Percentiles rank a stretch among this genome's conserved stretches.
These are phyloP conservation scores for Hylyphantes graminicola DNA, from an alignment of 1,140 invertebrate genomes.

Conservation along the genomic window DNA sequence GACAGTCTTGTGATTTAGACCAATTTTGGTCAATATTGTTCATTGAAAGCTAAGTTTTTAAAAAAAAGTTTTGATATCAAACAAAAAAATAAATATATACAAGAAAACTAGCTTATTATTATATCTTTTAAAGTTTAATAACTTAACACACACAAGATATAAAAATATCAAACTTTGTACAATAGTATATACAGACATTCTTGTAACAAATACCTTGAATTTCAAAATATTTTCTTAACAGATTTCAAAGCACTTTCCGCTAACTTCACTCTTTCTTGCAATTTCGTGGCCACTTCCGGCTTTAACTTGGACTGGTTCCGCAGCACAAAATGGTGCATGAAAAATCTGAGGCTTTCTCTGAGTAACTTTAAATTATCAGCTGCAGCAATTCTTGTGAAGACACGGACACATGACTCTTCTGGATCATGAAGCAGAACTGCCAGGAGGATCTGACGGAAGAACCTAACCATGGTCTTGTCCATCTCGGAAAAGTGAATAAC, in stretches of 20 bases:
- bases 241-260: constrained; percentile 58
- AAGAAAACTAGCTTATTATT: too few relatives aligned
- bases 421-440: constrained; percentile 76
- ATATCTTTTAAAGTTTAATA: too few relatives aligned
- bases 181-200: too few relatives aligned
- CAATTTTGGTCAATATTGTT: too few relatives aligned
- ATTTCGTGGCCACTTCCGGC: constrained; percentile 37
- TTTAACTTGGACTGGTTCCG: constrained; percentile 70
- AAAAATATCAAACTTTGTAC: too few relatives aligned
- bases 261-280: constrained; percentile 59
- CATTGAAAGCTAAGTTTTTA: too few relatives aligned
- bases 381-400: constrained; percentile 76
- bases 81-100: too few relatives aligned
- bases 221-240: constrained; percentile 20
- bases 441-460: constrained; percentile 79
- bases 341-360: constrained; percentile 79
- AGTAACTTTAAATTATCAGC: constrained; percentile 78
- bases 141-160: too few relatives aligned
- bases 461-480: constrained; percentile 76
- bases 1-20: too few relatives aligned
- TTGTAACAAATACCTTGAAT: neutral
- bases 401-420: constrained; percentile 72
- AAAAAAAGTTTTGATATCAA: too few relatives aligned
- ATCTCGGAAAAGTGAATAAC: constrained; percentile 84
- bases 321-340: constrained; percentile 82